Percentiles rank a stretch among this genome's conserved stretches.
Conservation (phyloP, 2,113 vertebrate species). For the Lophotis ruficrista region DNA sequence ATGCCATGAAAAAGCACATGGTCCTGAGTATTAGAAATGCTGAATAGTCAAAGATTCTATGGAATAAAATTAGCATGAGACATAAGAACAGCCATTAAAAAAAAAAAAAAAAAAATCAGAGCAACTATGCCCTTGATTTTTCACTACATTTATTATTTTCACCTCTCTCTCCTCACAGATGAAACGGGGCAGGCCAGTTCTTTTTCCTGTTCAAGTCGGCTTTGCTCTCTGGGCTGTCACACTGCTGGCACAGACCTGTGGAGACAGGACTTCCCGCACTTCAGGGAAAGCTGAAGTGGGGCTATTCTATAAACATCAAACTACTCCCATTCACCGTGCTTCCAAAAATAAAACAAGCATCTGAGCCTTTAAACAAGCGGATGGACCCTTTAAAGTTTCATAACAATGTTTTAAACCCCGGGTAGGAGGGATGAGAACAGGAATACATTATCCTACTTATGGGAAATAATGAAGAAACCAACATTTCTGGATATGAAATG, state of each 20-base stretch:
- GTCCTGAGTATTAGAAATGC: background rate
- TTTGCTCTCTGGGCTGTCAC: slow-evolving; percentile 3
- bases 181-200: background rate
- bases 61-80: background rate
- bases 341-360: slow-evolving; percentile 55
- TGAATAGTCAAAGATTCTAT: slow-evolving; percentile 12
- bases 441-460: background rate
- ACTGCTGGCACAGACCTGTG: background rate
- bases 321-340: slow-evolving; percentile 30
- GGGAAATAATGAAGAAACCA: background rate
- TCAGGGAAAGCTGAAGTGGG: slow-evolving; percentile 34
- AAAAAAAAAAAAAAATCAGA: background rate
- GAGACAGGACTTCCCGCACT: slow-evolving; percentile 54
- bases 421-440: background rate
- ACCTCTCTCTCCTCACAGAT: slow-evolving; percentile 6
- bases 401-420: slow-evolving; percentile 27
- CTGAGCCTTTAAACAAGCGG: background rate
- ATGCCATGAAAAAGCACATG: background rate
- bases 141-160: slow-evolving; percentile 9
- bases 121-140: background rate
- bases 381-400: background rate
- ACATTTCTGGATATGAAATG: background rate
- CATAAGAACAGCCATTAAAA: background rate
- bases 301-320: slow-evolving; percentile 46
- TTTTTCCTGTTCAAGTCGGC: background rate